Evolutionary conservation across 1,140 invertebrate genomes (phyloP).

Genomic region (Leptinotarsa undecemlineata): DNA sequence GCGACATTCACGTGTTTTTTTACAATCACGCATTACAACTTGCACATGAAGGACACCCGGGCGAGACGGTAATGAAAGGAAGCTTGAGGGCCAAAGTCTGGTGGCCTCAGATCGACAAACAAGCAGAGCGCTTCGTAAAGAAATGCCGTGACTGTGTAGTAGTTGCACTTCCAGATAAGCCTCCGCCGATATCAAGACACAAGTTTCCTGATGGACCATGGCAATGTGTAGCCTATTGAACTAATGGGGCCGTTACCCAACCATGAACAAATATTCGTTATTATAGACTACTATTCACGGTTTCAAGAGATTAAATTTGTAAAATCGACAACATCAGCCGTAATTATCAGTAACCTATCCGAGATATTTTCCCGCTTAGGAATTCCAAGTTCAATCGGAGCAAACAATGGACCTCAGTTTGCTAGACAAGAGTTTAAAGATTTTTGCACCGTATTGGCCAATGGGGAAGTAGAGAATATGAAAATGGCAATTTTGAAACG

Average conservation of each 20-base stretch:
- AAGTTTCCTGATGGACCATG: conserved; percentile 43
- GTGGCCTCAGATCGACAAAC: conserved; percentile 50
- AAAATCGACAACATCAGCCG: conserved; percentile 23
- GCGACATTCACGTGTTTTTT: no score
- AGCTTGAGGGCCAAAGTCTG: conserved; percentile 52
- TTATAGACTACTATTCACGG: conserved; percentile 45
- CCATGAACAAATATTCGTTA: conserved; percentile 38
- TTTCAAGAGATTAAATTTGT: conserved; percentile 37
- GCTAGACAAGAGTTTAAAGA: no score
- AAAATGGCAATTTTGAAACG: no score
- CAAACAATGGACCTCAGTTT: no score
- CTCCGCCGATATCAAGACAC: conserved; percentile 37
- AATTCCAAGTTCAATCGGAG: no score
- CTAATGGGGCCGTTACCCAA: conserved; percentile 40
- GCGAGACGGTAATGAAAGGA: conserved; percentile 42
- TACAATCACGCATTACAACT: no score
- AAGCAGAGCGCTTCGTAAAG: conserved; percentile 45
- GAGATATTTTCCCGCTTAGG: not conserved
- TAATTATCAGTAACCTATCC: conserved; percentile 21
- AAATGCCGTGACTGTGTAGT: conserved; percentile 31
- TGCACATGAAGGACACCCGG: conserved; percentile 47
- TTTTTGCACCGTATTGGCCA: no score
- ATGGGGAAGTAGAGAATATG: no score
- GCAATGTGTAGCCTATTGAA: conserved; percentile 40
- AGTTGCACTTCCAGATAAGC: conserved; percentile 25